phyloP scores from a whole-genome alignment of 1,140 invertebrate genomes.

The Drosophila obscura region DNA sequence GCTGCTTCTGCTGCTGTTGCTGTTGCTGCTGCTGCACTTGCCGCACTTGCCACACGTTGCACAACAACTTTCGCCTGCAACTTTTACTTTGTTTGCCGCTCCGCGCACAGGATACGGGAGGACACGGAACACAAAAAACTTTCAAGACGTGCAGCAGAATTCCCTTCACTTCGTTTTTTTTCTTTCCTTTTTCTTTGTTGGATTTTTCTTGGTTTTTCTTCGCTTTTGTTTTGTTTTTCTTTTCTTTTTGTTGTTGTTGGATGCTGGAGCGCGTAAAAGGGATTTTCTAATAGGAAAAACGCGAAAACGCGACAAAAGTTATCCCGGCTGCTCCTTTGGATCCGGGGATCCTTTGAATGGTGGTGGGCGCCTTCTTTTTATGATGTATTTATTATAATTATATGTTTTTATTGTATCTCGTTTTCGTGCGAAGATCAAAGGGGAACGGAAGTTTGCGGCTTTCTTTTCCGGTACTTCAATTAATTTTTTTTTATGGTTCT shows the following conservation, averaged over 20 bases:
- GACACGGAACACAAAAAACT: constrained; percentile 41
- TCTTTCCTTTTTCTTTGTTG: constrained; percentile 3
- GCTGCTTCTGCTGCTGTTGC: constrained; percentile 14
- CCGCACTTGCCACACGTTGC: constrained; percentile 72
- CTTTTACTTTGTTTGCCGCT: constrained; percentile 73
- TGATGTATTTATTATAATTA: constrained; percentile 51
- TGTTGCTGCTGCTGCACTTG: constrained; percentile 35
- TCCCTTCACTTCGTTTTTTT: constrained; percentile 9
- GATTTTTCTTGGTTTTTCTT: neutral
- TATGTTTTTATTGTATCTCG: constrained; percentile 35
- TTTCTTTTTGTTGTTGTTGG: constrained; percentile 24
- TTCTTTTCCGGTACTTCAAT: constrained; percentile 9
- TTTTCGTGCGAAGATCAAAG: constrained; percentile 39
- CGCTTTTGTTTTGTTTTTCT: neutral
- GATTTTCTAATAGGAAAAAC: constrained; percentile 59
- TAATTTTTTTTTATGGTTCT: neutral
- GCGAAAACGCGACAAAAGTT: constrained; percentile 43
- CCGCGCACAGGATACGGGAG: constrained; percentile 31
- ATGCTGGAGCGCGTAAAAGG: constrained; percentile 51
- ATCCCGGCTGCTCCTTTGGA: constrained; percentile 2
- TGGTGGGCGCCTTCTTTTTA: constrained; percentile 13
- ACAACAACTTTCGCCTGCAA: constrained; percentile 73
- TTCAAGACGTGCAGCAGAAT: constrained; percentile 56
- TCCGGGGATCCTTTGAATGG: neutral
- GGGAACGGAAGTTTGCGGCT: constrained; percentile 10